Evolutionary conservation across 2,113 vertebrate species (phyloP), one percentile per base, ranked within the genome.

Genomic region (Thinocorus orbignyianus): DNA sequence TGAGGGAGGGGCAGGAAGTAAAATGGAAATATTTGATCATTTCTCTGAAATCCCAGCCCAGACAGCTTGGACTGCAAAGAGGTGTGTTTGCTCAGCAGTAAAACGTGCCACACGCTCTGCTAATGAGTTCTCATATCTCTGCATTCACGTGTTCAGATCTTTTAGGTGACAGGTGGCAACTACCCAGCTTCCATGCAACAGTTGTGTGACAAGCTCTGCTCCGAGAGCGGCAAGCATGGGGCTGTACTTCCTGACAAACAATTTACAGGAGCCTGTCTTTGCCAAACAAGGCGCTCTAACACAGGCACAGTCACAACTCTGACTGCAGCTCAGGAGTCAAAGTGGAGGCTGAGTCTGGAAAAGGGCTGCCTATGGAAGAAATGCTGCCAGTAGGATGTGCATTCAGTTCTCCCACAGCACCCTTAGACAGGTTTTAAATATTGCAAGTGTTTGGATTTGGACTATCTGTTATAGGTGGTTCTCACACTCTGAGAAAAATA

Each of bases 161-260:
- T 39, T 46, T 57, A 88, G 61, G 13, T 5, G 48, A 42, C 48
- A 30, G 57, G 52, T 48, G 42, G 87, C 66, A 69, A 1, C 39
- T 44, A 2, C 33, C 51, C 44, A 35, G n/a, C 26, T 24, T 87
- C 30, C 31, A 2, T 11, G 31, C 13, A 37, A 64, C 19, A 13
- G 57, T 5, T 2, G 3, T 28, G 61, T 52, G 61, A 58, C 26
- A 10, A 35, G 16, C 48, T 62, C 8, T 25, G 61, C 77, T 54
- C 46, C 0, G 0, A n/a, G 33, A 26, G 37, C 0, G 13, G 28
- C 51, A 17, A 70, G n/a, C 28, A 17, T 0, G 3, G 42, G 39
- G 15, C 66, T 55, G 17, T 55, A 76, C 39, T 60, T 37, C 66
- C 48, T 1, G 3, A 17, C 8, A 44, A 61, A 8, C 35, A 26